Evolutionary conservation across 2,888 invertebrate species (phyloP).

Genomic region (Lycocerus yunnanus): DNA sequence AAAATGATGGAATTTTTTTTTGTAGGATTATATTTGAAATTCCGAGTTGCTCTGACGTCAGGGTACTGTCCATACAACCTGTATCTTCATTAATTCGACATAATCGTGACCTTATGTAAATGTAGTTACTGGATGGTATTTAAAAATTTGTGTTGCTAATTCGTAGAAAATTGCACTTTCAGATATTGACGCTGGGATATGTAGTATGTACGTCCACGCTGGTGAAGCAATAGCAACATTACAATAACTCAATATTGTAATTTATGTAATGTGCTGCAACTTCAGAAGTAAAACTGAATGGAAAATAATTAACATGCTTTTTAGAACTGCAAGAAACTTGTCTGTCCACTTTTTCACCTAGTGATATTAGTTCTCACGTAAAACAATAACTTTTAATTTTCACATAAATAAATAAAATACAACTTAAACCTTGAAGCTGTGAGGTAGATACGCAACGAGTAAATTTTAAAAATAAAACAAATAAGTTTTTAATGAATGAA

Average conservation of each 20-base stretch:
- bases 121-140: not conserved
- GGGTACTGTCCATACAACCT: not conserved
- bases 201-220: not conserved
- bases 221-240: not conserved
- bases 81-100: not conserved
- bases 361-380: not conserved
- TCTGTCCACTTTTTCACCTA: not conserved
- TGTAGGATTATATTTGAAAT: not conserved
- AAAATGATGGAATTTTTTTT: too few species aligned
- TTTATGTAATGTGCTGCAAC: not conserved
- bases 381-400: not conserved
- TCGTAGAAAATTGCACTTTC: not conserved
- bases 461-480: not conserved
- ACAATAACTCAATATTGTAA: not conserved
- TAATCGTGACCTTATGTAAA: not conserved
- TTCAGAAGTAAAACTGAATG: not conserved
- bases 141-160: not conserved
- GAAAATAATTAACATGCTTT: not conserved
- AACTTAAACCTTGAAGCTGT: not conserved
- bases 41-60: not conserved
- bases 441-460: not conserved
- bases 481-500: not conserved
- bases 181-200: not conserved
- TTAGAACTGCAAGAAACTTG: not conserved
- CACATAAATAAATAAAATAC: not conserved